Evolutionary conservation across 2,797 vertebrate genomes (phyloP), one percentile per base, ranked within the genome.

Genomic region (Peromyscus nudipes): DNA sequence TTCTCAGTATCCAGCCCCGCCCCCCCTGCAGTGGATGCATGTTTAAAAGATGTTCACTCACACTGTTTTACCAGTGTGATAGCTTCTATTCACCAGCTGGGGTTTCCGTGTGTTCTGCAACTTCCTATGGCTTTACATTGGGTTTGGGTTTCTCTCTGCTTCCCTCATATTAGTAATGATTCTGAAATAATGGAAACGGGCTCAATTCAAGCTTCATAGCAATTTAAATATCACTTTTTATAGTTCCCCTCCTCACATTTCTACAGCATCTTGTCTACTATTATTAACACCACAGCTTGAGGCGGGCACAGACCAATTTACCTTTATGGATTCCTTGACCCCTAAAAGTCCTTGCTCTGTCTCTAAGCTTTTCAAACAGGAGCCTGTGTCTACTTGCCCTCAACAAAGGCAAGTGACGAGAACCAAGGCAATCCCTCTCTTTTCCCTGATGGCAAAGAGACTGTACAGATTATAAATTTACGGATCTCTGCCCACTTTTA

Each of bases 231-330:
- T 96, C 92, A 94, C 96, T 97, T 97, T 97, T 97, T 97, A 97
- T 97, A 82, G 67, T 94, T 96, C 37, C 89, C 89, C 96, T 93
- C 46, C 95, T 96, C 81, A 95, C 90, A 93, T 95, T 97, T 97
- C 97, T 91, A 92, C 67, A 96, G 95, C 94, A 95, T 96, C 77
- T 92, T 96, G 76, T 93, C 98, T 93, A 82, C 96, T 92, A 94
- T 97, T 97, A 97, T 98, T 98, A 98, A 97, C 97, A 97, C 89
- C 97, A 90, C 97, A 98, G 98, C 97, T 98, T 97, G 97, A 97
- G 95, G 96, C 96, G 92, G 97, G 76, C 43, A 31, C 83, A 97
- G 92, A 97, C 91, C 96, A 97, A 98, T 98, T 98, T 97, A 92
- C 90, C 73, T 97, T 97, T 97, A 98, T 98, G 97, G 95, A 97